phyloP scores from a whole-genome alignment of 2,888 invertebrate species.

The Sminthurides aquaticus region DNA sequence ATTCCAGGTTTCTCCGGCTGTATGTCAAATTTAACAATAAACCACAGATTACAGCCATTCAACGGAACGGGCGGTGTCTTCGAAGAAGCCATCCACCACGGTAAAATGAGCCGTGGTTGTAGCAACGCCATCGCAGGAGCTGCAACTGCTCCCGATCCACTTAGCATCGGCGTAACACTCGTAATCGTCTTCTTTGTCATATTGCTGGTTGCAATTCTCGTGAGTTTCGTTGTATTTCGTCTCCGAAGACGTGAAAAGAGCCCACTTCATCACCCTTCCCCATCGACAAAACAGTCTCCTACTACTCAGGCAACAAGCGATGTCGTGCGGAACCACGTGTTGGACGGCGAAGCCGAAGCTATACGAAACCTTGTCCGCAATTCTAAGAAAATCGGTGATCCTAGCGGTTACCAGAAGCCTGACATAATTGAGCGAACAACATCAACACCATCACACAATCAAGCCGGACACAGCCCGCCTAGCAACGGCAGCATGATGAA shows the following conservation, averaged over 20 bases:
- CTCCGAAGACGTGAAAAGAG: constrained; percentile 78
- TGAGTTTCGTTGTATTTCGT: constrained; percentile 86
- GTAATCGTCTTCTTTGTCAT: constrained; percentile 91
- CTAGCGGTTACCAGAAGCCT: constrained; percentile 63
- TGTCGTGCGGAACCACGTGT: constrained; percentile 68
- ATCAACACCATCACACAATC: constrained; percentile 78
- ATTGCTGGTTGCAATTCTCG: constrained; percentile 75
- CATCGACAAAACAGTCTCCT: constrained; percentile 30
- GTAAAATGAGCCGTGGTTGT: constrained; percentile 69
- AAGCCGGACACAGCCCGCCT: constrained; percentile 51
- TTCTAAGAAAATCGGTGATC: constrained; percentile 36
- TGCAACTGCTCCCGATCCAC: constrained; percentile 71
- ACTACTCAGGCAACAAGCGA: constrained; percentile 58
- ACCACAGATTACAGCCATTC: constrained; percentile 81
- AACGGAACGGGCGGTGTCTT: constrained; percentile 79
- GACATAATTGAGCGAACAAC: constrained; percentile 71
- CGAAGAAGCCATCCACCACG: constrained; percentile 60
- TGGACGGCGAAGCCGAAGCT: constrained; percentile 53
- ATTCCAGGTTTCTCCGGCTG: constrained; percentile 82
- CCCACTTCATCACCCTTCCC: constrained; percentile 49
- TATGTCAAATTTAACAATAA: constrained; percentile 77
- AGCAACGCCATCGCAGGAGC: constrained; percentile 63
- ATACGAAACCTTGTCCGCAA: constrained; percentile 41
- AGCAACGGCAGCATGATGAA: constrained; percentile 35
- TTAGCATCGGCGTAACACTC: constrained; percentile 85